Percentiles rank a stretch among this genome's conserved stretches.
These are phyloP conservation scores for Saccostrea glomerata DNA, from an alignment of 1,140 invertebrate species.

Conservation along the genomic window DNA sequence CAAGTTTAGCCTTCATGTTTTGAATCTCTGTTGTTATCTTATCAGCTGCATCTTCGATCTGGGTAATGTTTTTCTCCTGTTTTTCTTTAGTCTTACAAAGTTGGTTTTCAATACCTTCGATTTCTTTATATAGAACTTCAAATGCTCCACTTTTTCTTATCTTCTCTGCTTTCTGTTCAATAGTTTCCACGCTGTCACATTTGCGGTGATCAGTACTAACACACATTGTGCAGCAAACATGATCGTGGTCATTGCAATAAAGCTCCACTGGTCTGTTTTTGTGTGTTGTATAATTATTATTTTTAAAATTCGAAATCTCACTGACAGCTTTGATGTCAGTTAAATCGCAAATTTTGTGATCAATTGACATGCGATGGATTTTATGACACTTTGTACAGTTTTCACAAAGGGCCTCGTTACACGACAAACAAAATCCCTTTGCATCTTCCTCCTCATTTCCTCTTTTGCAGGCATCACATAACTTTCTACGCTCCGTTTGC, in stretches of 20 bases:
- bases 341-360: slow-evolving; percentile 8
- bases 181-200: slow-evolving; percentile 8
- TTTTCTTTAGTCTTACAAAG: too few relatives aligned
- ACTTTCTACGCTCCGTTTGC: not conserved
- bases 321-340: not conserved
- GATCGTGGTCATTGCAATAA: slow-evolving; percentile 12
- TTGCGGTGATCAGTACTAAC: not conserved
- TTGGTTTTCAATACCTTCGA: too few relatives aligned
- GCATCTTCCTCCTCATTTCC: not conserved
- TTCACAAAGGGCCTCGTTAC: slow-evolving; percentile 28
- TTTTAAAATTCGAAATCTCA: not conserved
- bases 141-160: not conserved
- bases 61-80: too few relatives aligned
- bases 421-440: not conserved
- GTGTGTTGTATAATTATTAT: not conserved
- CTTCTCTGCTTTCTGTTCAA: not conserved
- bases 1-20: too few relatives aligned
- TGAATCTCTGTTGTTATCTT: too few relatives aligned
- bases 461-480: not conserved
- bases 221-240: not conserved
- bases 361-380: not conserved
- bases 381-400: not conserved
- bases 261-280: not conserved
- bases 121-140: not conserved
- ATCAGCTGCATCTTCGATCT: too few relatives aligned